Conservation (phyloP, 2,797 vertebrate genomes). For the Echeneis naucrates region DNA sequence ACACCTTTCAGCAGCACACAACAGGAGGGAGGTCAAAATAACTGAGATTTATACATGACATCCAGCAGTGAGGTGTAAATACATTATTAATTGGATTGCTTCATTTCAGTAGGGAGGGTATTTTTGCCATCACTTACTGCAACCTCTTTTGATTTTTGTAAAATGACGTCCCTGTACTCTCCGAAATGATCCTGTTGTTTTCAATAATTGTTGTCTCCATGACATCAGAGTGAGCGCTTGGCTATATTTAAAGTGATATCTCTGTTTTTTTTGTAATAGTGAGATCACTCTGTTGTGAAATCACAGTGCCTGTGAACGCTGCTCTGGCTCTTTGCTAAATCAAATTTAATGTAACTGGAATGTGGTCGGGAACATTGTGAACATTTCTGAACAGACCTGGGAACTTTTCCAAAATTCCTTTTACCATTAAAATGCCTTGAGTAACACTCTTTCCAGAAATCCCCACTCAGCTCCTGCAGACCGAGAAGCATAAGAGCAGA, state of each 20-base stretch:
- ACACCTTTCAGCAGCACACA: background rate
- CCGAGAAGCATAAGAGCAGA: background rate
- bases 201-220: background rate
- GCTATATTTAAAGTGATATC: background rate
- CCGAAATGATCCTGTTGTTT: background rate
- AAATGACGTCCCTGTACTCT: background rate
- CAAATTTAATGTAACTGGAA: background rate
- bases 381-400: background rate
- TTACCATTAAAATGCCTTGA: conserved; percentile 11
- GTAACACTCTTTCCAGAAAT: conserved; percentile 16
- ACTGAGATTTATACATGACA: background rate
- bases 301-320: background rate
- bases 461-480: background rate
- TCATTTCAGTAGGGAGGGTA: background rate
- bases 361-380: conserved; percentile 3
- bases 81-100: too few relatives aligned
- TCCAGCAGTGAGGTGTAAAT: too few relatives aligned
- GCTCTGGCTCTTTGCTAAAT: background rate
- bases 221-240: background rate
- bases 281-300: background rate
- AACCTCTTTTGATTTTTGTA: background rate
- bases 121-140: background rate
- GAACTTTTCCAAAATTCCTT: conserved; percentile 49
- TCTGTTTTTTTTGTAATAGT: background rate
- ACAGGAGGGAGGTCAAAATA: background rate